These are phyloP conservation scores for Stenopsyche tienmushanensis DNA, from an alignment of 1,140 invertebrate species.

Conservation along the genomic window DNA sequence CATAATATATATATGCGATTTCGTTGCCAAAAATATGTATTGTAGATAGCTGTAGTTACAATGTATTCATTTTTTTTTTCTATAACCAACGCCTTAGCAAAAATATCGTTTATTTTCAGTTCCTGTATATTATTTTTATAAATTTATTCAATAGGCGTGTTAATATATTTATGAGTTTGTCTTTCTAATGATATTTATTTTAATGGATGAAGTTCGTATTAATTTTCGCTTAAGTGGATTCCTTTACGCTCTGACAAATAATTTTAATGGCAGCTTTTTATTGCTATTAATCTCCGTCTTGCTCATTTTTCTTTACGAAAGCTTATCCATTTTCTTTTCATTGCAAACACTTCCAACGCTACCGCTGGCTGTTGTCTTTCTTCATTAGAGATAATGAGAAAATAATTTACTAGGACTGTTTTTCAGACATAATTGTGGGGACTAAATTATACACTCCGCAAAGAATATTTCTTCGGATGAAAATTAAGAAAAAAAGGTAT, in stretches of 20 bases:
- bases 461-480: not conserved
- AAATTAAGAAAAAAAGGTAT: not conserved
- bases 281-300: too few species aligned
- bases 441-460: not conserved
- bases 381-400: constrained; percentile 19
- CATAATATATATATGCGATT: too few species aligned
- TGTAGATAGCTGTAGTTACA: too few species aligned
- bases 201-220: not conserved
- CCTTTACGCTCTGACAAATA: too few species aligned
- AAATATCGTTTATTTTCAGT: too few species aligned
- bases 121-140: too few species aligned
- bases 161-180: not conserved
- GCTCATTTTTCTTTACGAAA: not conserved
- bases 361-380: not conserved
- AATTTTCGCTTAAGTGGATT: too few species aligned
- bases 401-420: constrained; percentile 13
- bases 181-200: not conserved
- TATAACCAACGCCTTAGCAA: too few species aligned
- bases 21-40: not conserved
- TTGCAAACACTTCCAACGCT: not conserved
- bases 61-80: too few species aligned
- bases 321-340: not conserved
- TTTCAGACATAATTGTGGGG: not conserved
- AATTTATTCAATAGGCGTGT: not conserved
- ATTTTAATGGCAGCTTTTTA: too few species aligned